Conservation (phyloP, 2,113 vertebrate species). For the Leptobrachium ailaonicum region DNA sequence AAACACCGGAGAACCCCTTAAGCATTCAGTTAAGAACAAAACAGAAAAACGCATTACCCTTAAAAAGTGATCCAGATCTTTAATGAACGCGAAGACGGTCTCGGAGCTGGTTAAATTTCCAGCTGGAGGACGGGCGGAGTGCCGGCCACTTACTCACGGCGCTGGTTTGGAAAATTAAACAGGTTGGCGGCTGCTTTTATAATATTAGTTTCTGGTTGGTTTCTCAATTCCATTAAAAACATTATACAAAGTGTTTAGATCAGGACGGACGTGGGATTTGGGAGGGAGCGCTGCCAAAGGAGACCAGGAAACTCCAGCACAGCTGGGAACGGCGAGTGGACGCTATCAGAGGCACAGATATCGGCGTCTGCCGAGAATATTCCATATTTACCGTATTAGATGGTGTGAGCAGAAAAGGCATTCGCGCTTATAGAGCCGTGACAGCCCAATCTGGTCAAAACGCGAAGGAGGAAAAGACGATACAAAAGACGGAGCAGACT, state of each 20-base stretch:
- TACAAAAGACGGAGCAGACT: too few relatives aligned
- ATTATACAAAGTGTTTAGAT: neutral
- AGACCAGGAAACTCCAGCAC: neutral
- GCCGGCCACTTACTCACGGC: too few relatives aligned
- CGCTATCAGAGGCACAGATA: too few relatives aligned
- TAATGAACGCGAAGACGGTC: constrained; percentile 5
- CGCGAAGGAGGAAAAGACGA: too few relatives aligned
- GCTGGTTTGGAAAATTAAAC: neutral
- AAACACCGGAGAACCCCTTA: too few relatives aligned
- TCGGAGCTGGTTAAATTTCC: neutral
- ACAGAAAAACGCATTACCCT: too few relatives aligned
- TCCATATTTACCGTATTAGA: too few relatives aligned
- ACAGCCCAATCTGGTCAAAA: too few relatives aligned
- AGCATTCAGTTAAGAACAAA: too few relatives aligned
- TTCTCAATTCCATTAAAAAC: constrained; percentile 32
- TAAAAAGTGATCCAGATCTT: neutral
- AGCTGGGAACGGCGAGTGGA: neutral
- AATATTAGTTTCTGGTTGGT: constrained; percentile 24
- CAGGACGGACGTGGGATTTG: neutral
- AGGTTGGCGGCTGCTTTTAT: constrained; percentile 11
- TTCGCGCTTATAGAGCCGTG: too few relatives aligned
- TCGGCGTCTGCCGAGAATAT: too few relatives aligned
- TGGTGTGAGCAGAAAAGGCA: too few relatives aligned
- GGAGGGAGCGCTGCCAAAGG: neutral
- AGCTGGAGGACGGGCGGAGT: neutral